Base-by-base conservation (phyloP, 2,888 invertebrate genomes). In the Sinhomidia bicolor region DNA sequence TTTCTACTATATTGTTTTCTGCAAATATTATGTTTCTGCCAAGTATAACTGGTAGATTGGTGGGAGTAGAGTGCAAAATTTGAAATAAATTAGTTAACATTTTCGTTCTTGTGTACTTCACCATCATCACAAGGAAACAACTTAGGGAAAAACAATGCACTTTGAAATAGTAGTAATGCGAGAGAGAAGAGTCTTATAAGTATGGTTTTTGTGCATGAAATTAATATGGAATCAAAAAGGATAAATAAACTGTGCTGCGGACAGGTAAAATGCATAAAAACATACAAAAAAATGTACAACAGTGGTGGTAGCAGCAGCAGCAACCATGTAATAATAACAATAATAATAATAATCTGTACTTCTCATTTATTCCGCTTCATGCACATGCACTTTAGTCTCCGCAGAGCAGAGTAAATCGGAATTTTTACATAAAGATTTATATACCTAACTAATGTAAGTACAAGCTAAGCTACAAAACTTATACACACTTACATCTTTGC, bases 281-380 rank as follows among this genome's bases (percentile, higher is more conserved):
- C 7, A 62, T 29, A 60, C 2, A 14, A 14, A n/a, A n/a, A 54
- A 54, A 12, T 54, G 17, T 12, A 3, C 26, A 62, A 65, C 32
- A 36, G 36, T 41, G 3, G 23, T 41, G 41, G 71, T 41, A n/a
- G 23, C 71, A 71, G 71, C n/a, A 71, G 23, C 26, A 29, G 68
- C 6, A 68, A n/a, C 32, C 32, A n/a, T 44, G 71, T 12, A 62
- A 29, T 44, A 44, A 23, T 44, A 44, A 57, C 3, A n/a, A 44
- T 12, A 62, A 29, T 44, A 44, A 23, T 44, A 44, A 57, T 9
- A n/a, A 44, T 71, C 36, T 32, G 60, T 10, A 26, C 32, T 62
- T 65, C 65, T 36, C 65, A 44, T 71, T 71, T 71, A 23, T 14
- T 71, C 41, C 71, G 71, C 71, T 71, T 71, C 71, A 71, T 71